Evolutionary conservation across 2,113 vertebrate species (phyloP).

Genomic region (Sylvia atricapilla): DNA sequence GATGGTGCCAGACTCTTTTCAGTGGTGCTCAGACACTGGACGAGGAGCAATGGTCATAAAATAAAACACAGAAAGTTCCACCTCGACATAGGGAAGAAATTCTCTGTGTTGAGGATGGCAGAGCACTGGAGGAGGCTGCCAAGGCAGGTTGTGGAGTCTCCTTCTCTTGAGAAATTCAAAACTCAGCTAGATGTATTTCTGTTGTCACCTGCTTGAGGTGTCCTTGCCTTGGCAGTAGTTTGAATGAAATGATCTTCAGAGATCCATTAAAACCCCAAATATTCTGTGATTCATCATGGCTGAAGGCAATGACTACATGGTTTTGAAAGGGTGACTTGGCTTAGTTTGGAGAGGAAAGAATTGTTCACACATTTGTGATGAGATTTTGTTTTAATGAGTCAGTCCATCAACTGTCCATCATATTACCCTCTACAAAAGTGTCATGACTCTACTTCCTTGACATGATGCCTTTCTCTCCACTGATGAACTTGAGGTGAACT

Average conservation of each 20-base stretch:
- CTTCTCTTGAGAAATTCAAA: neutral
- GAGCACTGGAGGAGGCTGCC: neutral
- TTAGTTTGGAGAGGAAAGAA: neutral
- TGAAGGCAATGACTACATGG: neutral
- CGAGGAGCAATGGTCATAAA: rapidly evolving
- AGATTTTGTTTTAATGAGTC: neutral
- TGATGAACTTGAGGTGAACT: neutral
- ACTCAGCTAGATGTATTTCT: neutral
- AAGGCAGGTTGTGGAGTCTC: neutral
- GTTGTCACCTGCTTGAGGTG: neutral
- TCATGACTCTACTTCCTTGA: neutral
- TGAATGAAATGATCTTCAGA: neutral
- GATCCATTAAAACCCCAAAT: neutral
- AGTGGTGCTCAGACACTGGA: neutral
- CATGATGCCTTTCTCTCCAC: neutral
- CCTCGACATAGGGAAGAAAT: neutral
- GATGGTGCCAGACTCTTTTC: neutral
- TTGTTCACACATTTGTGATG: neutral
- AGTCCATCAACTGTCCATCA: neutral
- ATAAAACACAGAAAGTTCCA: neutral
- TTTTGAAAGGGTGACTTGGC: neutral
- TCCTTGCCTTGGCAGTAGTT: neutral
- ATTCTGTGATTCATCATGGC: neutral
- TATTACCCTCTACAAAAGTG: neutral
- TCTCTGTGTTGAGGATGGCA: neutral